A percentile compares a stretch with the other conserved stretches of the same genome.
These are phyloP conservation scores for Cololabis saira DNA, from an alignment of 2,113 vertebrate species.

Conservation along the genomic window DNA sequence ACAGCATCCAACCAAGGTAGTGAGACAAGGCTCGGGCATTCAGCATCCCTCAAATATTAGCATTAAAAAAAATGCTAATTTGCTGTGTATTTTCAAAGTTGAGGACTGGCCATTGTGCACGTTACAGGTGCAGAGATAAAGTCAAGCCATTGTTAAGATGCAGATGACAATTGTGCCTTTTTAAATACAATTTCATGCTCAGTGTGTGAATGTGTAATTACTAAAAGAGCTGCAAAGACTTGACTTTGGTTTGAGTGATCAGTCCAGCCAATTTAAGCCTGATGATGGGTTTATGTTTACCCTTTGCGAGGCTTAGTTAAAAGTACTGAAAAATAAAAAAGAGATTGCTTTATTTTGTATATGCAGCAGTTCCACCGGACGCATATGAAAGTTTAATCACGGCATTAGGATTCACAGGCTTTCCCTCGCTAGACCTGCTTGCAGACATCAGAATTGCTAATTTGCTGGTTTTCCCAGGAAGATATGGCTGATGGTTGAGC, in stretches of 20 bases:
- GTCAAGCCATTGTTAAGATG: no score
- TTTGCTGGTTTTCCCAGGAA: constrained; percentile 69
- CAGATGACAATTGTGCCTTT: no score
- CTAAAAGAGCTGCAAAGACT: constrained; percentile 35
- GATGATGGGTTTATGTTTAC: constrained; percentile 60
- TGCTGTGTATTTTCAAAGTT: no score
- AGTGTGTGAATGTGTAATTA: constrained; percentile 23
- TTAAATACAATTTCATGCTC: not conserved
- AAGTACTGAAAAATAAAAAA: constrained; percentile 73
- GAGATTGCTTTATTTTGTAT: constrained; percentile 69
- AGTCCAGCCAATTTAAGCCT: constrained; percentile 64
- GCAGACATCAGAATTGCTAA: constrained; percentile 81
- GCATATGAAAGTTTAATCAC: constrained; percentile 79
- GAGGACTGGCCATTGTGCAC: no score
- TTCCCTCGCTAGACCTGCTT: constrained; percentile 72
- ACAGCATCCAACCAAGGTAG: constrained; percentile 9
- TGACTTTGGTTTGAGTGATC: constrained; percentile 37
- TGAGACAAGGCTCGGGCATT: constrained; percentile 28
- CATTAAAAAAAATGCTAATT: not conserved
- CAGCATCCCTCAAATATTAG: constrained; percentile 17
- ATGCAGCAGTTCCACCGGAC: constrained; percentile 74
- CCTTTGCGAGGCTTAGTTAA: constrained; percentile 46
- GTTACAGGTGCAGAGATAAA: no score
- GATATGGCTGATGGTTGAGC: constrained; percentile 61
- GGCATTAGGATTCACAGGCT: constrained; percentile 79